A percentile compares a stretch with the other conserved stretches of the same genome.
phyloP scores from a whole-genome alignment of 2,797 vertebrate genomes.

The Channallabes apus region DNA sequence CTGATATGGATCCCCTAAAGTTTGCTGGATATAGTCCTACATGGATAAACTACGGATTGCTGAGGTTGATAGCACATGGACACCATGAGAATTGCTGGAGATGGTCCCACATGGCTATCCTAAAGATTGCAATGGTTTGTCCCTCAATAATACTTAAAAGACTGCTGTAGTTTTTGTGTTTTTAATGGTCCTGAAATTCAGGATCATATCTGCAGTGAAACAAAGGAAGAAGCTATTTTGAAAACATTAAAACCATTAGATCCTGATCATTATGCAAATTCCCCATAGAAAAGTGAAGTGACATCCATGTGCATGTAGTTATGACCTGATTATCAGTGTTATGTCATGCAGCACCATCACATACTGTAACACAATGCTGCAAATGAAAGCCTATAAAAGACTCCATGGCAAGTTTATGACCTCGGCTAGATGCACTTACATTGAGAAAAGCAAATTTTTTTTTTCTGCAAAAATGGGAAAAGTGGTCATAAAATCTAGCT shows the following conservation, averaged over 20 bases:
- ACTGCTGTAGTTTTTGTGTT: not conserved
- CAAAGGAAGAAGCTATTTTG: not conserved
- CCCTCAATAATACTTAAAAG: not conserved
- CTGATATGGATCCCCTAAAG: not conserved
- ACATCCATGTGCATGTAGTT: not conserved
- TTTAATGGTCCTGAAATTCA: not conserved
- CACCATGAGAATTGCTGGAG: not conserved
- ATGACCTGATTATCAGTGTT: not conserved
- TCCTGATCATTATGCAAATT: not conserved
- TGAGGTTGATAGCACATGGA: not conserved
- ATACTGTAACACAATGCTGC: not conserved
- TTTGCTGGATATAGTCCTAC: not conserved
- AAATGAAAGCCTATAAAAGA: not conserved
- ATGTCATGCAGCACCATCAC: not conserved
- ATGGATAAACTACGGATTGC: not conserved
- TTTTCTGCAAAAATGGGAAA: not conserved
- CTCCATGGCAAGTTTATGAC: not conserved
- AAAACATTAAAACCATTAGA: not conserved
- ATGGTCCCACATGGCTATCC: not conserved
- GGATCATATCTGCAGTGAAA: not conserved
- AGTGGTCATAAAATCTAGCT: slow-evolving; percentile 35
- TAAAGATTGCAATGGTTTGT: not conserved
- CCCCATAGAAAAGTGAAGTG: not conserved
- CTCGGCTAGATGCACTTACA: not conserved
- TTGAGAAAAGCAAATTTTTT: not conserved